Evolutionary conservation across 53 echinoderm and acorn worm species (phyloP).

Genomic region (Temnopleurus reevesii): DNA sequence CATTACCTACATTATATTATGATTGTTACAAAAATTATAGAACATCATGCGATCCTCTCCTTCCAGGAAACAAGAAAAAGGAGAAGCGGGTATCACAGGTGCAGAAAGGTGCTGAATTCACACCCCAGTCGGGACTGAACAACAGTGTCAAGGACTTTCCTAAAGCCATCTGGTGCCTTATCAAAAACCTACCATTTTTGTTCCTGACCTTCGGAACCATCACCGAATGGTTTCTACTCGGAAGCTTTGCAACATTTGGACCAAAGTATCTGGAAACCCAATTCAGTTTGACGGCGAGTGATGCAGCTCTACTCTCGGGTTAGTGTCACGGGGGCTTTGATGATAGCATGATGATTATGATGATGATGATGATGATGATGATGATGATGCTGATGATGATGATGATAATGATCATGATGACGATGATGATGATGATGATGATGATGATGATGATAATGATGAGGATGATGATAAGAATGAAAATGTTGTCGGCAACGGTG

Average conservation of each 20-base stretch:
- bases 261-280: slow-evolving; percentile 94
- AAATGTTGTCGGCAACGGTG: not conserved
- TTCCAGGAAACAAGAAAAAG: slow-evolving; percentile 60
- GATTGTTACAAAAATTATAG: no score
- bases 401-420: no score
- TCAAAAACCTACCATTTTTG: slow-evolving; percentile 81
- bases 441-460: no score
- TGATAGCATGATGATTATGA: no score
- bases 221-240: slow-evolving; percentile 83
- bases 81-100: slow-evolving; percentile 61
- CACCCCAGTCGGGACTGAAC: slow-evolving; percentile 55
- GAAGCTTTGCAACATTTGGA: slow-evolving; percentile 86
- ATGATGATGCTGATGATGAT: no score
- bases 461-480: slow-evolving; percentile 29
- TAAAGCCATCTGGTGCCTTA: slow-evolving; percentile 71
- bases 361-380: no score
- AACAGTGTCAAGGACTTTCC: slow-evolving; percentile 70
- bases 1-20: no score
- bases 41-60: no score
- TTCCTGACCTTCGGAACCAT: slow-evolving; percentile 67
- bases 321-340: no score
- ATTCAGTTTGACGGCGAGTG: slow-evolving; percentile 85
- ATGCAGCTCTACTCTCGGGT: slow-evolving; percentile 80
- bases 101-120: slow-evolving; percentile 84
- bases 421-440: no score